phyloP scores from a whole-genome alignment of 2,113 vertebrate species.

The Picathartes gymnocephalus region DNA sequence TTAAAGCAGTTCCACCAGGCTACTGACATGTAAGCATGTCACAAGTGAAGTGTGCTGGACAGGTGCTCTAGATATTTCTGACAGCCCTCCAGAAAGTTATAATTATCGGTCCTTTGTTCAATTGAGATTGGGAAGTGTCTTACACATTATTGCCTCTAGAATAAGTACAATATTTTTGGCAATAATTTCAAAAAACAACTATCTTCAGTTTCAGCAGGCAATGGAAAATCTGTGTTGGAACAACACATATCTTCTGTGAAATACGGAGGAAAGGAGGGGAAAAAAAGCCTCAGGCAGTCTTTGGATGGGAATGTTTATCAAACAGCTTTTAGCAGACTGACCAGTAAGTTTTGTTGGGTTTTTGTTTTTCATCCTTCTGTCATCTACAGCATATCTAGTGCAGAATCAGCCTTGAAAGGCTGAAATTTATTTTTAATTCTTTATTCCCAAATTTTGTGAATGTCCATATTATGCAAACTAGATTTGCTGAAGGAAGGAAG shows the following conservation, averaged over 20 bases:
- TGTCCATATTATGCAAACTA: not conserved
- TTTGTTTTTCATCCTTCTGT: not conserved
- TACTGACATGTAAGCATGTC: not conserved
- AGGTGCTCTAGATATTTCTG: not conserved
- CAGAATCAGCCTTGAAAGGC: not conserved
- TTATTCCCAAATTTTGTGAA: not conserved
- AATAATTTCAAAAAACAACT: not conserved
- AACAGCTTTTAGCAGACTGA: not conserved
- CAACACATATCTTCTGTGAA: not conserved
- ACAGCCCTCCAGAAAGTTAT: not conserved
- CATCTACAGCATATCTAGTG: not conserved
- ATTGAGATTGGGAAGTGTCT: fast-evolving
- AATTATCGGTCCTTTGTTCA: not conserved
- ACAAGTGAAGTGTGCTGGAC: not conserved
- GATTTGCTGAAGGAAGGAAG: not conserved
- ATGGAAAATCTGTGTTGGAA: not conserved
- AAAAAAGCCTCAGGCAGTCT: not conserved
- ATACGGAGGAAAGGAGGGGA: not conserved
- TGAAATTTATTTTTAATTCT: not conserved
- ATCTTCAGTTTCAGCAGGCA: not conserved
- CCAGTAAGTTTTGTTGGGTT: not conserved
- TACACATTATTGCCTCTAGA: not conserved
- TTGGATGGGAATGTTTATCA: not conserved
- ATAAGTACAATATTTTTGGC: not conserved
- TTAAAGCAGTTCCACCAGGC: not conserved